phyloP scores from a whole-genome alignment of 2,888 invertebrate species.

The Blastobasis lacticolella region DNA sequence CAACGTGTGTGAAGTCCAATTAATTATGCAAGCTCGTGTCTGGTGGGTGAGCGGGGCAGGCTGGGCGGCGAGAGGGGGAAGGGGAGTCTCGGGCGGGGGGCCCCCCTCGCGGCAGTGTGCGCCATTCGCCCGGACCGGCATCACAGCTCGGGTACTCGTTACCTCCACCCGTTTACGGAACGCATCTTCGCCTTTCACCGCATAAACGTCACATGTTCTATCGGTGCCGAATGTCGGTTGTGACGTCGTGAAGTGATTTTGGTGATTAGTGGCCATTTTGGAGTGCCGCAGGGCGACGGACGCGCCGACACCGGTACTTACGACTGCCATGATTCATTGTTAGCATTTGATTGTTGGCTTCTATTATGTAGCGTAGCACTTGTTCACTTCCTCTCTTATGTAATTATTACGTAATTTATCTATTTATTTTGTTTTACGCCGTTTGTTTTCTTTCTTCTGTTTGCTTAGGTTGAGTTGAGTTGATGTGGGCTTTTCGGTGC shows the following conservation, averaged over 20 bases:
- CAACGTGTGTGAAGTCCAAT: slow-evolving; percentile 58
- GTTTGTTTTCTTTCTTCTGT: no score
- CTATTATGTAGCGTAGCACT: slow-evolving; percentile 18
- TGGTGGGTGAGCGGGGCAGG: slow-evolving; percentile 38
- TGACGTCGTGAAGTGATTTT: slow-evolving; percentile 65
- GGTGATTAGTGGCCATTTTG: slow-evolving; percentile 64
- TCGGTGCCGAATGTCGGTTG: slow-evolving; percentile 47
- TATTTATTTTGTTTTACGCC: slow-evolving; percentile 1
- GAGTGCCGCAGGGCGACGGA: slow-evolving; percentile 33
- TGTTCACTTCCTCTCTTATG: slow-evolving; percentile 6
- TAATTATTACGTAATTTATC: slow-evolving; percentile 8
- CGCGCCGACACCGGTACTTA: slow-evolving; percentile 46
- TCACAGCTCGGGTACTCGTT: slow-evolving; percentile 58
- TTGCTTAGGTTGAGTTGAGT: no score
- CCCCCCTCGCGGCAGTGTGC: slow-evolving; percentile 58
- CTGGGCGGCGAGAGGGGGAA: slow-evolving; percentile 18
- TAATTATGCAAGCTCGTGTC: slow-evolving; percentile 68
- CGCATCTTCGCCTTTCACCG: slow-evolving; percentile 67
- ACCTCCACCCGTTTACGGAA: slow-evolving; percentile 57
- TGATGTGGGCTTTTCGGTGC: no score
- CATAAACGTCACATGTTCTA: slow-evolving; percentile 51
- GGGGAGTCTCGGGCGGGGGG: slow-evolving; percentile 20
- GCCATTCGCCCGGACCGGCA: slow-evolving; percentile 66
- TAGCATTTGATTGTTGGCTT: slow-evolving; percentile 50
- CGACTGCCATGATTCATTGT: slow-evolving; percentile 40